Conservation (phyloP, 2,888 invertebrate genomes). For the Andricus curvator region DNA sequence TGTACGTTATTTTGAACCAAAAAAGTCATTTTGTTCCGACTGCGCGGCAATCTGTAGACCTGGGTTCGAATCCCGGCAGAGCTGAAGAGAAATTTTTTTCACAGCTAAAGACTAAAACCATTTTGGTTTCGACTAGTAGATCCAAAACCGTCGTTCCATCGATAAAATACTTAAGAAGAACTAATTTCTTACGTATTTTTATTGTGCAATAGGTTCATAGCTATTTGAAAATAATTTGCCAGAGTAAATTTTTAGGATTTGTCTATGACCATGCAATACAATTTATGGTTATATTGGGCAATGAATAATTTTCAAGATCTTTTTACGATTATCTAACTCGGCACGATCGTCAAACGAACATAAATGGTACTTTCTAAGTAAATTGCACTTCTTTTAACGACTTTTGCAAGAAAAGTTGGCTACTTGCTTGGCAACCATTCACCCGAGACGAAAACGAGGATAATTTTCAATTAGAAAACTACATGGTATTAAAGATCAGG, state of each 20-base stretch:
- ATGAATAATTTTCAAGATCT: neutral
- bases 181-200: too few relatives aligned
- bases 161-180: too few relatives aligned
- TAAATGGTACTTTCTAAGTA: conserved; percentile 31
- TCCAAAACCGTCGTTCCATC: too few relatives aligned
- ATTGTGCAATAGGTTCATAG: too few relatives aligned
- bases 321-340: conserved; percentile 1
- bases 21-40: too few relatives aligned
- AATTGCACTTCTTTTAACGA: conserved; percentile 30
- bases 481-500: neutral
- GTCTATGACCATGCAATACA: neutral
- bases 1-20: too few relatives aligned
- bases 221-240: neutral
- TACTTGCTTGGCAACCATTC: neutral
- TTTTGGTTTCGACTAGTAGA: too few relatives aligned
- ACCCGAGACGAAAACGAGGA: conserved; percentile 23
- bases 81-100: too few relatives aligned
- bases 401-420: conserved; percentile 16
- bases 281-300: conserved; percentile 1
- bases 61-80: too few relatives aligned
- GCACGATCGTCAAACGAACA: neutral
- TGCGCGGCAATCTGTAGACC: too few relatives aligned
- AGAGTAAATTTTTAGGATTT: neutral
- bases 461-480: conserved; percentile 21
- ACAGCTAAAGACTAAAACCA: too few relatives aligned